These are phyloP conservation scores for Entelurus aequoreus DNA, from an alignment of 2,113 vertebrate genomes.

Conservation along the genomic window DNA sequence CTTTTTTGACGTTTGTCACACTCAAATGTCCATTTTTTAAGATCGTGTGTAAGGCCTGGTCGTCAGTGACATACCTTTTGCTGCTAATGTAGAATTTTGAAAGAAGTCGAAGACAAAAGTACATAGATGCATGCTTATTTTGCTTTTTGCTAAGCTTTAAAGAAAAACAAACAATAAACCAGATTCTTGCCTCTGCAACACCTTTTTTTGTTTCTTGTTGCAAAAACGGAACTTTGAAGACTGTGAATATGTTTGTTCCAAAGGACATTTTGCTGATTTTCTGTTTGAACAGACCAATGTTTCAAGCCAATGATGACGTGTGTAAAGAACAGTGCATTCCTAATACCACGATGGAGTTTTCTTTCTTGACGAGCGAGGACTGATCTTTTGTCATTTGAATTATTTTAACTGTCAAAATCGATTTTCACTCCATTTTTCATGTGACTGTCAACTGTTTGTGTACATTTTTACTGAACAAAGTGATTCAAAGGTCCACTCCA, in stretches of 20 bases:
- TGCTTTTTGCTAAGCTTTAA: slow-evolving; percentile 85
- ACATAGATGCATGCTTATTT: slow-evolving; percentile 85
- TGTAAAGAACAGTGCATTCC: slow-evolving; percentile 86
- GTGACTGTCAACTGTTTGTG: slow-evolving; percentile 87
- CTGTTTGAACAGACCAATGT: slow-evolving; percentile 78
- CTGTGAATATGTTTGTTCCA: slow-evolving; percentile 89
- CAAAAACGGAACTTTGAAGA: slow-evolving; percentile 96
- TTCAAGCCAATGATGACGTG: slow-evolving; percentile 80
- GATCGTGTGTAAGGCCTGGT: slow-evolving; percentile 80
- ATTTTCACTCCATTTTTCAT: slow-evolving; percentile 62
- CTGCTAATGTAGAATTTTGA: slow-evolving; percentile 86
- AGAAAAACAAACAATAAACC: slow-evolving; percentile 83
- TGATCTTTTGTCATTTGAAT: slow-evolving; percentile 75
- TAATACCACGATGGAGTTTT: slow-evolving; percentile 76
- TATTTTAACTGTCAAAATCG: slow-evolving; percentile 69
- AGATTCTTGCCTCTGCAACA: slow-evolving; percentile 79
- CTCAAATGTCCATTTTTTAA: slow-evolving; percentile 67
- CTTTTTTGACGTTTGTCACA: slow-evolving; percentile 78
- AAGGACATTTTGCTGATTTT: slow-evolving; percentile 78
- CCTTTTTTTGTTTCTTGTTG: slow-evolving; percentile 78
- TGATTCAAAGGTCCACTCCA: slow-evolving; percentile 59
- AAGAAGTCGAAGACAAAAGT: slow-evolving; percentile 58
- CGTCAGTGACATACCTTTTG: slow-evolving; percentile 83
- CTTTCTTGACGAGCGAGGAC: slow-evolving; percentile 77
- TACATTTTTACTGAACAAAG: slow-evolving; percentile 78